Conservation (phyloP, 2,888 invertebrate species). For the Perizoma affinitatum region DNA sequence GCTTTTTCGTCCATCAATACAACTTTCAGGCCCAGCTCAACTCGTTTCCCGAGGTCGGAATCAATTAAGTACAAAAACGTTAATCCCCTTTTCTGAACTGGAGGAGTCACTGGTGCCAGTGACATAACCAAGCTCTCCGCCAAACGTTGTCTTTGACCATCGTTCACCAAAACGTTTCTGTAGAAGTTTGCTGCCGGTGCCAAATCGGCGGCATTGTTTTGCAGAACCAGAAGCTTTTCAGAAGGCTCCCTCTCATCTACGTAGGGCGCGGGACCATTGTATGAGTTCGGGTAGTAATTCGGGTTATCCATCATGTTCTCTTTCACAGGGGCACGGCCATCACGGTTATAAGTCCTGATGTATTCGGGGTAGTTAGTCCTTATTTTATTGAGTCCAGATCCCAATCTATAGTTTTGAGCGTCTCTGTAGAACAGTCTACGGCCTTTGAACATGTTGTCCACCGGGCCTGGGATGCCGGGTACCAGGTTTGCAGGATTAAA, state of each 20-base stretch:
- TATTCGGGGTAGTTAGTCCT: constrained; percentile 58
- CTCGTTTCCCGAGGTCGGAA: constrained; percentile 86
- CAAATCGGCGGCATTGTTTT: constrained; percentile 23
- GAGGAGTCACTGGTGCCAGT: constrained; percentile 13
- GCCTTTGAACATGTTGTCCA: constrained; percentile 55
- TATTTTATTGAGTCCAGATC: constrained; percentile 58
- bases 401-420: constrained; percentile 61
- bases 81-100: constrained; percentile 17
- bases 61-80: constrained; percentile 88
- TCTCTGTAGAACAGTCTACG: constrained; percentile 57
- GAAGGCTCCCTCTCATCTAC: constrained; percentile 65
- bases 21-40: constrained; percentile 73
- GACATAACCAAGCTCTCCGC: constrained; percentile 8
- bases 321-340: constrained; percentile 85
- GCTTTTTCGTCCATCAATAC: constrained; percentile 8
- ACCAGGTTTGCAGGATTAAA: constrained; percentile 63
- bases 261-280: constrained; percentile 90
- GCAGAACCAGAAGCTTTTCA: constrained; percentile 20
- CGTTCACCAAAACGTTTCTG: constrained; percentile 80
- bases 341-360: constrained; percentile 54
- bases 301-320: constrained; percentile 94
- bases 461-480: constrained; percentile 65
- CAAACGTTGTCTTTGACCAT: constrained; percentile 28
- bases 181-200: constrained; percentile 89
- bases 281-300: constrained; percentile 97